Percentiles rank a stretch among this genome's conserved stretches.
Evolutionary conservation across 2,797 vertebrate genomes (phyloP).

Genomic region (Tokudaia tokunoshimensis): DNA sequence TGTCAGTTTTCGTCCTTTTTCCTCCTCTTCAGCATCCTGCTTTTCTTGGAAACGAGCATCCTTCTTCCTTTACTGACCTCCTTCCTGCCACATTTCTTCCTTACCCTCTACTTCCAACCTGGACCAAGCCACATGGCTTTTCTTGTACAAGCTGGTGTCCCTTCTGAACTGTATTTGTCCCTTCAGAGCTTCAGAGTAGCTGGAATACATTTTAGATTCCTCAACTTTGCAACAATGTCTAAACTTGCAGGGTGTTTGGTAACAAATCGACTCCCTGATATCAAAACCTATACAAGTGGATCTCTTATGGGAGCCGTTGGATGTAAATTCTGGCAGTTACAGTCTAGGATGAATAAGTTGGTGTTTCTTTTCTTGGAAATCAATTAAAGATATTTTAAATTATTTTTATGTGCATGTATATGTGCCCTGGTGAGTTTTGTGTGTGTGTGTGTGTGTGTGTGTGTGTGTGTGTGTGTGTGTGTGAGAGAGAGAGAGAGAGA

Average conservation of each 20-base stretch:
- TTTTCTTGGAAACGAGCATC: not conserved
- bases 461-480: not conserved
- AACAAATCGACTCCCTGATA: too few relatives aligned
- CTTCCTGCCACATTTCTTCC: not conserved
- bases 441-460: too few relatives aligned
- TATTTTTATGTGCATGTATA: not conserved
- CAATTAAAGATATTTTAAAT: not conserved
- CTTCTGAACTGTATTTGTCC: not conserved
- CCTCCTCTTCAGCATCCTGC: not conserved
- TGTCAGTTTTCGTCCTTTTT: not conserved
- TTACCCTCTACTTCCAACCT: not conserved
- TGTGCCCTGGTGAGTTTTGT: not conserved
- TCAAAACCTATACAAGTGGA: too few relatives aligned
- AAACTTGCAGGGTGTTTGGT: too few relatives aligned
- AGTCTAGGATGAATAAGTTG: not conserved
- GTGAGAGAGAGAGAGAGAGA: too few relatives aligned
- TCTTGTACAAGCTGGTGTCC: not conserved
- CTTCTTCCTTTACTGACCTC: not conserved
- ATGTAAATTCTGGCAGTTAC: too few relatives aligned
- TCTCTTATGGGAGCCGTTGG: too few relatives aligned
- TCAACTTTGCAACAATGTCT: not conserved
- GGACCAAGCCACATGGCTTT: not conserved
- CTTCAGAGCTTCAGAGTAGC: not conserved
- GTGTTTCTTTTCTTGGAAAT: conserved; percentile 22
- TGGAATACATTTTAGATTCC: not conserved